A percentile compares a stretch with the other conserved stretches of the same genome.
Evolutionary conservation across 2,113 vertebrate species (phyloP).

Genomic region (Aspidoscelis tigris): DNA sequence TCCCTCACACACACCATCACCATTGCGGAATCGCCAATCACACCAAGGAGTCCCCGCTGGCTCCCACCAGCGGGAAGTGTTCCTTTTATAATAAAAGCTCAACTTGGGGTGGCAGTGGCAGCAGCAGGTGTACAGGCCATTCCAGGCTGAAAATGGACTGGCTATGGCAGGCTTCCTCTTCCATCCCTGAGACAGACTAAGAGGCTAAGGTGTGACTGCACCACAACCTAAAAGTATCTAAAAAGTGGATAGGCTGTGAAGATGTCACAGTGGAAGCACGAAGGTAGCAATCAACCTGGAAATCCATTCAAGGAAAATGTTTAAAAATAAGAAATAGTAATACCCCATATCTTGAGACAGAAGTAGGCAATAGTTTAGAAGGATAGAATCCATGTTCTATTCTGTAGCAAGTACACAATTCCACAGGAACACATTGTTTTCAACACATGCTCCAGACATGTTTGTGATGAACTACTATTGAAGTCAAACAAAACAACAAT

Average conservation of each 20-base stretch:
- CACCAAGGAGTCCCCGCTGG: too few relatives aligned
- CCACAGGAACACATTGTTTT: not conserved
- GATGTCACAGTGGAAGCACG: not conserved
- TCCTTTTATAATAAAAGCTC: too few relatives aligned
- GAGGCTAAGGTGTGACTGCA: too few relatives aligned
- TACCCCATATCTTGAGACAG: not conserved
- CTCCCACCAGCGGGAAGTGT: too few relatives aligned
- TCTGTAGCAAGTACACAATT: not conserved
- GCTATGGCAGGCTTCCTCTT: too few relatives aligned
- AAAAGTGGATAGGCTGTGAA: not conserved
- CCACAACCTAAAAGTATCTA: not conserved
- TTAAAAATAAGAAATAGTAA: not conserved
- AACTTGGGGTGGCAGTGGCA: too few relatives aligned
- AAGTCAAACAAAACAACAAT: not conserved
- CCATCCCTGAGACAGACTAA: too few relatives aligned
- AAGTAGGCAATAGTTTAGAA: not conserved
- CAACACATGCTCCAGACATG: not conserved
- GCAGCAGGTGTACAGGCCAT: too few relatives aligned
- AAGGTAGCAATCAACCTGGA: not conserved
- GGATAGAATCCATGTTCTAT: not conserved
- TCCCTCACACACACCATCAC: too few relatives aligned
- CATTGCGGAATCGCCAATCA: too few relatives aligned
- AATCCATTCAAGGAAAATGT: not conserved
- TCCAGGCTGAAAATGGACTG: too few relatives aligned
- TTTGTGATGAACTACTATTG: slow-evolving; percentile 3